These are phyloP conservation scores for Platyura marginata DNA, from an alignment of 1,140 invertebrate genomes.

Conservation along the genomic window DNA sequence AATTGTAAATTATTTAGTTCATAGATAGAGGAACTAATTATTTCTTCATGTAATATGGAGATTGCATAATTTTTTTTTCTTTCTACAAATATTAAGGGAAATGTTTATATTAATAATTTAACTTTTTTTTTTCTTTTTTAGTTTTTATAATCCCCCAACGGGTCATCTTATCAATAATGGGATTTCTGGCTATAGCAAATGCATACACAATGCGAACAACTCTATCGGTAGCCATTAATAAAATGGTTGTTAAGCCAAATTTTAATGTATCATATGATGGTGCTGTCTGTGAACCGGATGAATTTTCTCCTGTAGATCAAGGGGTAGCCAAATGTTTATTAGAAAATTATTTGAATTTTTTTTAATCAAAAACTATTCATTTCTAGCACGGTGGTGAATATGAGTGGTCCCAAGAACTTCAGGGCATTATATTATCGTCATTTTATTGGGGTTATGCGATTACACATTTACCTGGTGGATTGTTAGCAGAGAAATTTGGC, in stretches of 20 bases:
- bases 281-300: too few relatives aligned
- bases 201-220: constrained; percentile 79
- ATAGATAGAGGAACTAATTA: too few relatives aligned
- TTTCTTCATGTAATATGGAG: too few relatives aligned
- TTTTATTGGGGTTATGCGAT: constrained; percentile 43
- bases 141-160: constrained; percentile 46
- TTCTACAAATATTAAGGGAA: too few relatives aligned
- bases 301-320: too few relatives aligned
- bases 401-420: constrained; percentile 17
- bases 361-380: background rate
- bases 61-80: too few relatives aligned
- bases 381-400: constrained; percentile 4
- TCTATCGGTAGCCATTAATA: constrained; percentile 76
- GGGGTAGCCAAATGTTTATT: too few relatives aligned
- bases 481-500: constrained; percentile 52
- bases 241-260: constrained; percentile 57
- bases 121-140: constrained; percentile 26
- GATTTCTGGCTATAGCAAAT: constrained; percentile 67
- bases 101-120: too few relatives aligned
- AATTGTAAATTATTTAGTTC: too few relatives aligned
- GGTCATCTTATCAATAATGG: constrained; percentile 64
- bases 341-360: background rate
- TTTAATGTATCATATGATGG: too few relatives aligned
- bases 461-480: constrained; percentile 36
- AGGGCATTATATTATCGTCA: constrained; percentile 35